Percentiles rank a stretch among this genome's conserved stretches.
These are phyloP conservation scores for Ceratitis capitata DNA, from an alignment of 1,140 invertebrate species.

Conservation along the genomic window DNA sequence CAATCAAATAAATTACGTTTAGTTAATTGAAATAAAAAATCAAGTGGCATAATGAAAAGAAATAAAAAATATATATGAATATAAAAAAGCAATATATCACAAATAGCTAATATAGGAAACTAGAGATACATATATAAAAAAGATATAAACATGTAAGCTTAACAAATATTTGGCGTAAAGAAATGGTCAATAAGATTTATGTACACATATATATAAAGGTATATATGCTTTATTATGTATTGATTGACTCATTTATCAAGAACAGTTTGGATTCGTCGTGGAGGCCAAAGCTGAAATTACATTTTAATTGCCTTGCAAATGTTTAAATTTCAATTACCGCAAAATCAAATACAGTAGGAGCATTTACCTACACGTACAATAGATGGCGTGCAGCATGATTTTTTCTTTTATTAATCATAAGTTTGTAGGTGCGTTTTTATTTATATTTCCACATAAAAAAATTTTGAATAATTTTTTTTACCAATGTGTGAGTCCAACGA, in stretches of 20 bases:
- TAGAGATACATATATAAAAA: too few relatives aligned
- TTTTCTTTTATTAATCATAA: background rate
- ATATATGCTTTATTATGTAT: background rate
- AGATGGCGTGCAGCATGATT: background rate
- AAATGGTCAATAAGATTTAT: background rate
- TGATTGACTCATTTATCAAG: too few relatives aligned
- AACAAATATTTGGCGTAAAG: background rate
- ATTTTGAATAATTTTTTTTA: background rate
- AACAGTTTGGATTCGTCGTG: background rate
- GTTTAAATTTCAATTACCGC: conserved; percentile 20
- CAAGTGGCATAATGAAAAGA: too few relatives aligned
- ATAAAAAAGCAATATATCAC: too few relatives aligned
- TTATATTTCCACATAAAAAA: background rate
- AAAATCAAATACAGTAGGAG: background rate
- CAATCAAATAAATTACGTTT: too few relatives aligned
- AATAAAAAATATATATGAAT: too few relatives aligned
- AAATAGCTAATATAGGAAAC: too few relatives aligned
- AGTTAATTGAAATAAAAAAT: too few relatives aligned
- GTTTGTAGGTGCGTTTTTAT: background rate
- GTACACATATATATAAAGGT: background rate
- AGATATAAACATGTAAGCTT: too few relatives aligned
- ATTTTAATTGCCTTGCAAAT: conserved; percentile 8
- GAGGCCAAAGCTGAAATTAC: background rate
- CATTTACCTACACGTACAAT: background rate
- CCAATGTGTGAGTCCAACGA: background rate